Evolutionary conservation across 2,888 invertebrate species (phyloP).

Genomic region (Sussaba pulchella): DNA sequence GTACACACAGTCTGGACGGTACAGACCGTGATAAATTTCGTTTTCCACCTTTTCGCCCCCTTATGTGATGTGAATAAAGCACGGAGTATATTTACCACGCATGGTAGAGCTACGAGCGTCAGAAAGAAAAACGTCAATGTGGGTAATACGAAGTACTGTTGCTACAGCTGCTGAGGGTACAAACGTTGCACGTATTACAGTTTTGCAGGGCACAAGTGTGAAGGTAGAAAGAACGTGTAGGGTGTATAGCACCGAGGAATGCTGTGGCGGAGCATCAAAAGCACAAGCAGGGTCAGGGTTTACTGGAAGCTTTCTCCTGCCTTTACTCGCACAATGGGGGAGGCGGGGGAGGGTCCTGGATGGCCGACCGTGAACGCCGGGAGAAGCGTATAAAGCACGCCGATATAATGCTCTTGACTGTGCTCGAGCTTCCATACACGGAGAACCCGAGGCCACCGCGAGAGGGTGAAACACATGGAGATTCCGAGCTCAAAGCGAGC

Average conservation of each 20-base stretch:
- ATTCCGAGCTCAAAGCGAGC: constrained; percentile 26
- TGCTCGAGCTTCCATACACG: constrained; percentile 8
- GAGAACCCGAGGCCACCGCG: constrained; percentile 7
- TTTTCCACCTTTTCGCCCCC: too few species aligned
- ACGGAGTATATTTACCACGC: not conserved
- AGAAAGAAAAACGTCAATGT: constrained; percentile 32
- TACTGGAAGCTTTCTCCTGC: constrained; percentile 52
- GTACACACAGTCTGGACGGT: too few species aligned
- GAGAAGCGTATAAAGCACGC: constrained; percentile 45
- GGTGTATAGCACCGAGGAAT: constrained; percentile 2
- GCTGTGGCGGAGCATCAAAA: constrained; percentile 30
- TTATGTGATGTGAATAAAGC: constrained; percentile 36
- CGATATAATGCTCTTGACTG: constrained; percentile 50
- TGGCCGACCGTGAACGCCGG: not conserved
- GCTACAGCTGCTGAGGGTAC: constrained; percentile 8
- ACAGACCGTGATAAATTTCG: too few species aligned
- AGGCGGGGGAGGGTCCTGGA: not conserved
- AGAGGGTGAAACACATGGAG: constrained; percentile 16
- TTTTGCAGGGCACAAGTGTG: not conserved
- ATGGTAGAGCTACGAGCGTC: not conserved
- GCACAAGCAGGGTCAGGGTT: constrained; percentile 36
- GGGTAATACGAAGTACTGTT: constrained; percentile 2
- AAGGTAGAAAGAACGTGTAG: not conserved
- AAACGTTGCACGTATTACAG: constrained; percentile 6
- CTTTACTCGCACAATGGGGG: constrained; percentile 53